These are phyloP conservation scores for Mya arenaria DNA, from an alignment of 1,140 invertebrate species.

Conservation along the genomic window DNA sequence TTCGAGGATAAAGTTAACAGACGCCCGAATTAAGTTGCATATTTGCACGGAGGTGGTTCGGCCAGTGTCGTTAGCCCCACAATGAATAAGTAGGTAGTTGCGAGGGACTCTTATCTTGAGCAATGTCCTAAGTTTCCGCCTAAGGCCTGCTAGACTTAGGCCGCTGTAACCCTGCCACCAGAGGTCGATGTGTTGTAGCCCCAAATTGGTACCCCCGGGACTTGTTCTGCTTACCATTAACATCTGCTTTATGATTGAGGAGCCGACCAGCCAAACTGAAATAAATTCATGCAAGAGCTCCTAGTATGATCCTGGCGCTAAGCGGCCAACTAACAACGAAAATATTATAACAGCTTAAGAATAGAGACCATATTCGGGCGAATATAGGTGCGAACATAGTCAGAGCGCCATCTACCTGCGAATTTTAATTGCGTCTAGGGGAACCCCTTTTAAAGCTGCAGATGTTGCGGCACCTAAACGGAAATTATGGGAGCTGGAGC, in stretches of 20 bases:
- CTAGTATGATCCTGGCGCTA: background rate
- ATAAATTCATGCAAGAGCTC: background rate
- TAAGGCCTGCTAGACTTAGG: background rate
- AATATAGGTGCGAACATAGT: background rate
- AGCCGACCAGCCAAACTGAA: background rate
- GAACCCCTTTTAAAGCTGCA: background rate
- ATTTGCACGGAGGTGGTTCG: background rate
- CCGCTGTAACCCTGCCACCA: constrained; percentile 30
- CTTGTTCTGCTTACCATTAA: background rate
- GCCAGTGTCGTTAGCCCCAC: constrained; percentile 23
- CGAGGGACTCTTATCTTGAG: background rate
- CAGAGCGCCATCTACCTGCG: background rate
- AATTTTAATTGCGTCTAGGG: background rate
- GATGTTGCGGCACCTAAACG: constrained; percentile 8
- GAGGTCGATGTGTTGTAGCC: background rate
- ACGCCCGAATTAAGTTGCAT: background rate
- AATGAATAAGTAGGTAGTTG: constrained; percentile 17
- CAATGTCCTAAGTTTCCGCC: background rate
- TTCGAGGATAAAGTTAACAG: background rate
- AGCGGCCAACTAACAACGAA: background rate
- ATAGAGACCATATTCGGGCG: too few relatives aligned
- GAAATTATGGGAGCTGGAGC: constrained; percentile 10
- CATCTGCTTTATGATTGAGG: background rate
- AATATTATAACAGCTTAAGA: background rate
- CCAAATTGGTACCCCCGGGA: background rate